A percentile compares a stretch with the other conserved stretches of the same genome.
Evolutionary conservation across 2,888 invertebrate genomes (phyloP).

Genomic region (Cheilosia grossa): DNA sequence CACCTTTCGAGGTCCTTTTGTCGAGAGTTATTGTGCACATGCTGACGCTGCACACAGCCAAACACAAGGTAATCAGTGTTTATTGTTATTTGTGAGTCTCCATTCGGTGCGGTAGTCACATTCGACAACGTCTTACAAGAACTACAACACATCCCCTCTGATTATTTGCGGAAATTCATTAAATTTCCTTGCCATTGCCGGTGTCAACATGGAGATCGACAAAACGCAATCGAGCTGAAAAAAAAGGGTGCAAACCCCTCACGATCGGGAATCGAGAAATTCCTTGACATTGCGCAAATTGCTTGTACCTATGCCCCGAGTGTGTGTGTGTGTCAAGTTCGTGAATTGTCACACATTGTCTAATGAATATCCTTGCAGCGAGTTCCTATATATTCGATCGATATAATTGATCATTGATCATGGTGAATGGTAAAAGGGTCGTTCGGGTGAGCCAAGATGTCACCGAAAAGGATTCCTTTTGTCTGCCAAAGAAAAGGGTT

Average conservation of each 20-base stretch:
- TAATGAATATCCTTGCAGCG: constrained; percentile 59
- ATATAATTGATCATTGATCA: constrained; percentile 65
- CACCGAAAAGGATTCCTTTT: constrained; percentile 65
- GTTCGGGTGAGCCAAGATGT: constrained; percentile 70
- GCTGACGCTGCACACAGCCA: background rate
- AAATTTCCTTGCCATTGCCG: constrained; percentile 48
- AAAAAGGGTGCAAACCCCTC: background rate
- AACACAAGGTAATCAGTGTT: constrained; percentile 68
- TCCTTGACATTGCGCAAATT: constrained; percentile 33
- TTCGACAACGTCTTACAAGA: constrained; percentile 55
- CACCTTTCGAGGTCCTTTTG: constrained; percentile 55
- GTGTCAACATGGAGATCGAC: constrained; percentile 44
- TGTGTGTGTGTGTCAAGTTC: constrained; percentile 40
- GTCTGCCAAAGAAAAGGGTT: constrained; percentile 17
- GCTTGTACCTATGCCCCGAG: constrained; percentile 19
- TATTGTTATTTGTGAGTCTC: constrained; percentile 72
- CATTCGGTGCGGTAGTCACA: constrained; percentile 70
- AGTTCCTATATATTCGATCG: constrained; percentile 56
- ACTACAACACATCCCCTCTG: constrained; percentile 48
- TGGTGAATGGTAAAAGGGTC: constrained; percentile 62
- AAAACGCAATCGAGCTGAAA: constrained; percentile 69
- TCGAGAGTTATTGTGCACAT: constrained; percentile 48
- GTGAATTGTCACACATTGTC: constrained; percentile 74
- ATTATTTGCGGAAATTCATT: constrained; percentile 71
- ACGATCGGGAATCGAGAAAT: constrained; percentile 9